A percentile compares a stretch with the other conserved stretches of the same genome.
These are phyloP conservation scores for Paraplagusia blochii DNA, from an alignment of 2,113 vertebrate genomes.

Conservation along the genomic window DNA sequence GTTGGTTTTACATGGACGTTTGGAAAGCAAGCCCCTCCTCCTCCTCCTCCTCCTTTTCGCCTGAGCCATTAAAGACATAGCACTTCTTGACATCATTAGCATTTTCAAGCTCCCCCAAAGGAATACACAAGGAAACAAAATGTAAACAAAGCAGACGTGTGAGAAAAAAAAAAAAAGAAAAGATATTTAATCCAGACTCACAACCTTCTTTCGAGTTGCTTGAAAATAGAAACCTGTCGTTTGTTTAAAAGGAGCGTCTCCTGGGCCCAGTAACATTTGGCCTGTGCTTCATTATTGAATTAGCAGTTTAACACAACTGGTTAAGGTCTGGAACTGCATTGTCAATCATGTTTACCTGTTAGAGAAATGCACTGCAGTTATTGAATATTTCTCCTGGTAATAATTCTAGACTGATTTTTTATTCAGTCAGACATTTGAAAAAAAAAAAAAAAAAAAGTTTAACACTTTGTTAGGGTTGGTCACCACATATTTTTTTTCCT, in stretches of 20 bases:
- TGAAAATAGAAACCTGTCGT: conserved; percentile 68
- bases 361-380: too few species aligned
- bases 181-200: conserved; percentile 69
- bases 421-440: too few species aligned
- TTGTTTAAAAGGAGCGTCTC: conserved; percentile 66
- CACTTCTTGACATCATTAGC: conserved; percentile 65
- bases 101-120: conserved; percentile 59
- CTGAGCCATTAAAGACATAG: conserved; percentile 56
- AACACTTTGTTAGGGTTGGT: too few species aligned
- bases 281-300: conserved; percentile 64
- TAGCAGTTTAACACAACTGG: conserved; percentile 53
- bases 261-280: conserved; percentile 62
- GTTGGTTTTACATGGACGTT: conserved; percentile 63
- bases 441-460: too few species aligned
- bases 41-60: too few species aligned
- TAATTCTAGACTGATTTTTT: too few species aligned
- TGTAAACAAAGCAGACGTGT: conserved; percentile 71
- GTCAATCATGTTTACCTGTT: too few species aligned
- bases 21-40: conserved; percentile 57
- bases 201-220: conserved; percentile 56
- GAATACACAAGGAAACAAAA: conserved; percentile 60
- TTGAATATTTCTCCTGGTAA: too few species aligned
- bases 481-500: too few species aligned
- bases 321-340: conserved; percentile 18
- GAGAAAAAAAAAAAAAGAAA: conserved; percentile 29